Evolutionary conservation across 2,113 vertebrate genomes (phyloP).

Genomic region (Oncorhynchus nerka): DNA sequence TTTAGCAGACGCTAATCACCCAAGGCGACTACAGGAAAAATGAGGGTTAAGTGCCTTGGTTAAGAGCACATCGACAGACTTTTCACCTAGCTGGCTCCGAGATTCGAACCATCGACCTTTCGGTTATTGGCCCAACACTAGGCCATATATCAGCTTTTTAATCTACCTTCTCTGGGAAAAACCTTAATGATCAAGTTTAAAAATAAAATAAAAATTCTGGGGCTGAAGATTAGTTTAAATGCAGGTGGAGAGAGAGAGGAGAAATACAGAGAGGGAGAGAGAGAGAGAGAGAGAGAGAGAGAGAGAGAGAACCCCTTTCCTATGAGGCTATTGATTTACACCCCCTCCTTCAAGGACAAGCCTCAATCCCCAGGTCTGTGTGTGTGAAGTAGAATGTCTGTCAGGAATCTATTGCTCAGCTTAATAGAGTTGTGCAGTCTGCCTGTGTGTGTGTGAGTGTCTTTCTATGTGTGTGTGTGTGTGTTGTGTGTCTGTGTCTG

Average conservation of each 20-base stretch:
- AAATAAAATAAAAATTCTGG: not conserved
- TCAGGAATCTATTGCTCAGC: slow-evolving; percentile 65
- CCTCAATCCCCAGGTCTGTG: slow-evolving; percentile 52
- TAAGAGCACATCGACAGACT: too few species aligned
- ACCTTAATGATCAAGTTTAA: slow-evolving; percentile 61
- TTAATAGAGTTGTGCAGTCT: slow-evolving; percentile 58
- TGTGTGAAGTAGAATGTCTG: slow-evolving; percentile 32
- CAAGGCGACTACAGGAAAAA: too few species aligned
- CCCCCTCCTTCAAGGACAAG: slow-evolving; percentile 67
- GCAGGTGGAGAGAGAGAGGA: slow-evolving; percentile 45
- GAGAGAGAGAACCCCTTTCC: slow-evolving; percentile 63
- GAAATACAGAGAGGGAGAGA: slow-evolving; percentile 41
- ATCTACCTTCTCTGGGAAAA: slow-evolving; percentile 60
- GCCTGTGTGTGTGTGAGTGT: slow-evolving; percentile 39
- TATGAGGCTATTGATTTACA: slow-evolving; percentile 75
- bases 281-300: slow-evolving; percentile 2
- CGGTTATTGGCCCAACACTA: slow-evolving; percentile 31
- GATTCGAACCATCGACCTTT: slow-evolving; percentile 35
- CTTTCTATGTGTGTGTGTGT: too few species aligned
- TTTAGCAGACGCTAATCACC: too few species aligned
- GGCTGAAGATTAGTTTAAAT: slow-evolving; percentile 43
- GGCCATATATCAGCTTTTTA: slow-evolving; percentile 70
- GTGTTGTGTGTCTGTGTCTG: too few species aligned
- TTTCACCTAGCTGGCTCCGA: not conserved
- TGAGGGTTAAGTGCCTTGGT: too few species aligned